Conservation (phyloP, 2,888 invertebrate species). For the Amphipoea lucens region DNA sequence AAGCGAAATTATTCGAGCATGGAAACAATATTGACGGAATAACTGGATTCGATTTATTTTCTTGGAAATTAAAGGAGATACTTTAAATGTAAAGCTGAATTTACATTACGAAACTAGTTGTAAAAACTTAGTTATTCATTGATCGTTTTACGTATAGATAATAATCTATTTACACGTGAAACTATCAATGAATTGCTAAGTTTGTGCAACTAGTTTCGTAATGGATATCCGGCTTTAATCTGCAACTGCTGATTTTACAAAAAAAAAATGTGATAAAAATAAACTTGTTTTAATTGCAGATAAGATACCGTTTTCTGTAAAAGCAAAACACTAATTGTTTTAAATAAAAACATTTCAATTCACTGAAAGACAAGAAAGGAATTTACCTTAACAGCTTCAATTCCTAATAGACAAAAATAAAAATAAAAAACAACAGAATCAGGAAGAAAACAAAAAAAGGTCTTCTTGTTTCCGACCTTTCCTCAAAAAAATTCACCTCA, state of each 20-base stretch:
- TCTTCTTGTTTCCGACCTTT: conserved; percentile 10
- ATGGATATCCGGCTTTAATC: too few relatives aligned
- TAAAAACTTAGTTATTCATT: too few relatives aligned
- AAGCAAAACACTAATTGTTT: not conserved
- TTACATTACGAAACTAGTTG: too few relatives aligned
- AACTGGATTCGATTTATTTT: not conserved
- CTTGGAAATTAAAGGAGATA: not conserved
- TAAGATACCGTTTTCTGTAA: not conserved
- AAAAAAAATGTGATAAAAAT: not conserved
- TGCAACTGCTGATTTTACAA: not conserved
- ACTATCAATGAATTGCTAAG: too few relatives aligned
- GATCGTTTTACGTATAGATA: too few relatives aligned
- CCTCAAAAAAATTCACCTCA: conserved; percentile 29
- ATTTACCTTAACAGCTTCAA: not conserved
- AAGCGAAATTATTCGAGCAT: conserved; percentile 12
- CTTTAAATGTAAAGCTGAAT: not conserved
- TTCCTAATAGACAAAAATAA: conserved; percentile 8
- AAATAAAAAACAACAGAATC: conserved; percentile 11
- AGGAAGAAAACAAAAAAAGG: conserved; percentile 3
- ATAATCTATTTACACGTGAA: too few relatives aligned
- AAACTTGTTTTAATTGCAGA: not conserved
- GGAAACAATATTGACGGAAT: not conserved
- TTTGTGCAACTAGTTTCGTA: too few relatives aligned
- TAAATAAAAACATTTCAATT: not conserved
- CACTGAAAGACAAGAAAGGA: not conserved